Conservation (phyloP, 1,140 invertebrate species). For the Hypothenemus hampei region DNA sequence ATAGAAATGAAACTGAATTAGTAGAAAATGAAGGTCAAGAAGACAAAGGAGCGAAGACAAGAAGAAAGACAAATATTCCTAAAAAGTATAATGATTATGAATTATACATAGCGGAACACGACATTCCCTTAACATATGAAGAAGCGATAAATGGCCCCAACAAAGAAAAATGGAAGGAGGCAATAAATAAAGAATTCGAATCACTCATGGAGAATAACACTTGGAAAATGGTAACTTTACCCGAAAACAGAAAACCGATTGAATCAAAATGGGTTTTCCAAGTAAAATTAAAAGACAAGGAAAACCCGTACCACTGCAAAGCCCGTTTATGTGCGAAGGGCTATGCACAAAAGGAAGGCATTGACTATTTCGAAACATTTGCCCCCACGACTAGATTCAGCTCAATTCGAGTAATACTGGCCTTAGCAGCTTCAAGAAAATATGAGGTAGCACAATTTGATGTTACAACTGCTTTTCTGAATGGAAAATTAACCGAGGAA, state of each 20-base stretch:
- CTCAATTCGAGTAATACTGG: constrained; percentile 26
- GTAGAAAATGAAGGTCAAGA: no score
- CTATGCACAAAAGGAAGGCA: constrained; percentile 41
- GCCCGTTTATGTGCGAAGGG: constrained; percentile 47
- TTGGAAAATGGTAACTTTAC: constrained; percentile 37
- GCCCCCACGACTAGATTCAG: constrained; percentile 24
- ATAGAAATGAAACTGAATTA: no score
- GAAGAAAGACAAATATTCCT: no score
- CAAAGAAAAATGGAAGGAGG: constrained; percentile 23
- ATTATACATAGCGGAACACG: no score
- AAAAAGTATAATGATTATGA: no score
- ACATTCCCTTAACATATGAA: constrained; percentile 20
- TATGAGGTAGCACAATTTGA: constrained; percentile 37
- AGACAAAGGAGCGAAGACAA: no score
- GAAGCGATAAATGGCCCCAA: constrained; percentile 15
- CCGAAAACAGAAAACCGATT: constrained; percentile 29
- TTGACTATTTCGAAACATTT: constrained; percentile 30
- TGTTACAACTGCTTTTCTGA: constrained; percentile 43
- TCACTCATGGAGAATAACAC: constrained; percentile 36
- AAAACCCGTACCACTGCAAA: constrained; percentile 40
- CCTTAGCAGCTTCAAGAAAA: constrained; percentile 22
- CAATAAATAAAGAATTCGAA: constrained; percentile 38
- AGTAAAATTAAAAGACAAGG: constrained; percentile 38
- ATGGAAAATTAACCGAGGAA: constrained; percentile 42
- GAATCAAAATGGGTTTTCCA: constrained; percentile 43